A percentile compares a stretch with the other conserved stretches of the same genome.
These are phyloP conservation scores for Loriculus beryllinus DNA, from an alignment of 2,797 vertebrate species.

Conservation along the genomic window DNA sequence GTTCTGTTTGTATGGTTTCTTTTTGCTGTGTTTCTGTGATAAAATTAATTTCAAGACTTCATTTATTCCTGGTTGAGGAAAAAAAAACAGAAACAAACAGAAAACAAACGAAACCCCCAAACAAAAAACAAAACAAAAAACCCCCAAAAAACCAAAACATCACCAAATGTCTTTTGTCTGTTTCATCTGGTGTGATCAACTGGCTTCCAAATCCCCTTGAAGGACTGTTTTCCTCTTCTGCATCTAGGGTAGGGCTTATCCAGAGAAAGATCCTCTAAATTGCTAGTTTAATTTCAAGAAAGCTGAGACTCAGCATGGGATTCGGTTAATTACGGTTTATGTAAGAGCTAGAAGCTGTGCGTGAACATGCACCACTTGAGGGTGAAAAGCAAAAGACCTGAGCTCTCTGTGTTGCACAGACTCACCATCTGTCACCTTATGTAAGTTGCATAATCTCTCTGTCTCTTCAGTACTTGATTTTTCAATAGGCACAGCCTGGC, in stretches of 20 bases:
- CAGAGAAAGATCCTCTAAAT: background rate
- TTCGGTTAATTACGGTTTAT: background rate
- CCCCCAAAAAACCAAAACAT: too few relatives aligned
- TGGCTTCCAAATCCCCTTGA: background rate
- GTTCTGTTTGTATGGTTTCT: background rate
- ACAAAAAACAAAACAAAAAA: background rate
- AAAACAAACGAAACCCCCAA: fast-evolving
- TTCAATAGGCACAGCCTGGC: background rate
- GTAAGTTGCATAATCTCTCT: background rate
- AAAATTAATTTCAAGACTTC: background rate
- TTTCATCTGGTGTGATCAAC: background rate
- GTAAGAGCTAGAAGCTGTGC: background rate
- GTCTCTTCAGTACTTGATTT: background rate
- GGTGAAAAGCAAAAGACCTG: background rate
- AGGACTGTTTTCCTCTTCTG: background rate
- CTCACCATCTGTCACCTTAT: background rate
- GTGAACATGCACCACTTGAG: fast-evolving
- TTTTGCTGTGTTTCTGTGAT: background rate
- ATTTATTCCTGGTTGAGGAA: fast-evolving
- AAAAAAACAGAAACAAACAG: fast-evolving
- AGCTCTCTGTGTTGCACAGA: background rate
- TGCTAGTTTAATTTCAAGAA: background rate
- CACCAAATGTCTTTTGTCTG: background rate
- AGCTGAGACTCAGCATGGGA: background rate
- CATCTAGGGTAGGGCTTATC: background rate